Conservation (phyloP, 2,113 vertebrate genomes). For the Calidris pygmaea region DNA sequence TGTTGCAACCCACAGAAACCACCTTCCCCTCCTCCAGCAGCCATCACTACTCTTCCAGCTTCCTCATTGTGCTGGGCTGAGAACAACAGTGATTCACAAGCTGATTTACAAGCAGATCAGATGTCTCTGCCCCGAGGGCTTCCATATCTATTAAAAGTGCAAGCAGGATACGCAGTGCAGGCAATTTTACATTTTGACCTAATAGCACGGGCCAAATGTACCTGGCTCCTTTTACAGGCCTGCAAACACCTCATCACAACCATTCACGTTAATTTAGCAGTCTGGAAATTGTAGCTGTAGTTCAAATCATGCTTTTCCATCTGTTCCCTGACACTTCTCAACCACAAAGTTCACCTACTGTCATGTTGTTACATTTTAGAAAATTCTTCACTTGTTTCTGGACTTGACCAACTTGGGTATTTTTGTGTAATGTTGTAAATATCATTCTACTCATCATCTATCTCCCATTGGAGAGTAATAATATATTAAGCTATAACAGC, state of each 20-base stretch:
- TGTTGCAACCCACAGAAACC: neutral
- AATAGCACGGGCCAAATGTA: neutral
- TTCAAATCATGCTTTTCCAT: neutral
- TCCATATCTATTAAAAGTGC: neutral
- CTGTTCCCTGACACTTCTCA: neutral
- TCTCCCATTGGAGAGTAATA: neutral
- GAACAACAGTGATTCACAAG: neutral
- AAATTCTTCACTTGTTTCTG: neutral
- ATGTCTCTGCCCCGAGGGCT: neutral
- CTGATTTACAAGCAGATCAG: slow-evolving; percentile 28
- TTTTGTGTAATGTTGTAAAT: neutral
- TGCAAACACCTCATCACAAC: neutral
- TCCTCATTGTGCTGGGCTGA: neutral
- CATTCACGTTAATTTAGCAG: neutral
- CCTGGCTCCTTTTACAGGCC: neutral
- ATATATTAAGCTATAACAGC: neutral
- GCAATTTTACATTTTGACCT: neutral
- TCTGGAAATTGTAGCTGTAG: neutral
- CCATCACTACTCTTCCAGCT: neutral
- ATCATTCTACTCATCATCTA: neutral
- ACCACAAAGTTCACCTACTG: neutral
- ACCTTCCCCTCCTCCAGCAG: neutral
- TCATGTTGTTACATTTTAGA: neutral
- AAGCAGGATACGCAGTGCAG: neutral
- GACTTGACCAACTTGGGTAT: neutral